Conservation (phyloP, 2,113 vertebrate species). For the Trogon surrucura region DNA sequence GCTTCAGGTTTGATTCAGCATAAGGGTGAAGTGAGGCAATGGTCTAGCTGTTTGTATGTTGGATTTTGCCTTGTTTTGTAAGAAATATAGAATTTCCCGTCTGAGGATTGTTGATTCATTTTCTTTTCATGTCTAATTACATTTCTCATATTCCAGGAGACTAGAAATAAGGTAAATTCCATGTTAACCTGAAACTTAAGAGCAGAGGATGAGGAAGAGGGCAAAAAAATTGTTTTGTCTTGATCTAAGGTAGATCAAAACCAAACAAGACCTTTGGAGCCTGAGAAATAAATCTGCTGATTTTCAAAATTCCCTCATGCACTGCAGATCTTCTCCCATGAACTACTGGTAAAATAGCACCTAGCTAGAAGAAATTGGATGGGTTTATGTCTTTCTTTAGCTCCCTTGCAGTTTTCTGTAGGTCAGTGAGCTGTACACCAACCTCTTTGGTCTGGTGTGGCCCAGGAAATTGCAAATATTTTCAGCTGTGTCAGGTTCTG, state of each 20-base stretch:
- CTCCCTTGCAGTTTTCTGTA: background rate
- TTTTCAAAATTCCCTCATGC: background rate
- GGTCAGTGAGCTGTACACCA: background rate
- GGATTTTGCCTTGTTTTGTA: background rate
- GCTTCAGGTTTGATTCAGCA: background rate
- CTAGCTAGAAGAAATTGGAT: background rate
- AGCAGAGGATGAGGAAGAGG: background rate
- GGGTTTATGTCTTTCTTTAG: background rate
- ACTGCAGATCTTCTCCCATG: background rate
- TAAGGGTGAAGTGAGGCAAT: background rate
- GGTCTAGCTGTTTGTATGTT: background rate
- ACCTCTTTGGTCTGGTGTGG: background rate
- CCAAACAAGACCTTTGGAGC: background rate
- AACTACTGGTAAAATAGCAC: background rate
- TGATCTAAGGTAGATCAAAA: constrained; percentile 25
- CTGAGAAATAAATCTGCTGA: background rate
- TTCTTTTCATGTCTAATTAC: constrained; percentile 2
- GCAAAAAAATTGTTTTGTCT: constrained; percentile 26
- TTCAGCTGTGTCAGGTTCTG: constrained; percentile 65
- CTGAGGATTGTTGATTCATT: background rate
- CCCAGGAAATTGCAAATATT: constrained; percentile 56
- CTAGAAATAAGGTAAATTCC: constrained; percentile 6
- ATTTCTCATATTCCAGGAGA: background rate
- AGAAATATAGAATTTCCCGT: background rate
- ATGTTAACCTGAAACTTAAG: constrained; percentile 8